phyloP scores from a whole-genome alignment of 2,113 vertebrate genomes.

The Neolamprologus toae region DNA sequence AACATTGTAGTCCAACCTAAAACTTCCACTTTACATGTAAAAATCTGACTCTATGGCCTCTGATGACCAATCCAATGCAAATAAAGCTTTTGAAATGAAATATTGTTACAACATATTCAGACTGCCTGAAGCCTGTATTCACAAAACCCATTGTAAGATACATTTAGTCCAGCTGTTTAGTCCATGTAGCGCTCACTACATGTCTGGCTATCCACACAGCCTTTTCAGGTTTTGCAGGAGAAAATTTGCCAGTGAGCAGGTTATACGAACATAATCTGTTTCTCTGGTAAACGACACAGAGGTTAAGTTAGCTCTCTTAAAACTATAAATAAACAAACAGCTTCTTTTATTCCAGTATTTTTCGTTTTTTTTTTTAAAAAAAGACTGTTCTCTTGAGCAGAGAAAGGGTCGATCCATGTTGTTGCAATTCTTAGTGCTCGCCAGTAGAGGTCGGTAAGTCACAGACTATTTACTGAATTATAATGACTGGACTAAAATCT shows the following conservation, averaged over 20 bases:
- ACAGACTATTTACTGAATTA: not conserved
- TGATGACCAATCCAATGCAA: not conserved
- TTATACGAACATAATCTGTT: not conserved
- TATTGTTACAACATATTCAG: not conserved
- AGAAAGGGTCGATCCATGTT: not conserved
- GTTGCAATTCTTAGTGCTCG: not conserved
- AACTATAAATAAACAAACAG: not conserved
- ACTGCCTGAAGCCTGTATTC: not conserved
- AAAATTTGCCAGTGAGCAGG: not conserved
- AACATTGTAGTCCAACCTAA: not conserved
- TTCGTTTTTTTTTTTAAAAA: accelerated
- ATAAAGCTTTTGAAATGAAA: not conserved
- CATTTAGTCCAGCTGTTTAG: not conserved
- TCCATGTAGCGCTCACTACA: not conserved
- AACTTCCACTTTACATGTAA: not conserved
- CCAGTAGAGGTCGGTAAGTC: not conserved
- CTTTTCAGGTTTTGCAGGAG: not conserved
- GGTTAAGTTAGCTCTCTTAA: not conserved
- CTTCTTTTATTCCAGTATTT: not conserved
- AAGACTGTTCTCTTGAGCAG: not conserved
- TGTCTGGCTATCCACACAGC: not conserved
- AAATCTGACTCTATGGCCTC: not conserved
- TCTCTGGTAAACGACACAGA: not conserved
- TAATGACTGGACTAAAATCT: not conserved
- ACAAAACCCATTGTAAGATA: not conserved